Evolutionary conservation across 1,140 invertebrate species (phyloP), one percentile per base, ranked within the genome.

Genomic region (Chironomus striatipennis): DNA sequence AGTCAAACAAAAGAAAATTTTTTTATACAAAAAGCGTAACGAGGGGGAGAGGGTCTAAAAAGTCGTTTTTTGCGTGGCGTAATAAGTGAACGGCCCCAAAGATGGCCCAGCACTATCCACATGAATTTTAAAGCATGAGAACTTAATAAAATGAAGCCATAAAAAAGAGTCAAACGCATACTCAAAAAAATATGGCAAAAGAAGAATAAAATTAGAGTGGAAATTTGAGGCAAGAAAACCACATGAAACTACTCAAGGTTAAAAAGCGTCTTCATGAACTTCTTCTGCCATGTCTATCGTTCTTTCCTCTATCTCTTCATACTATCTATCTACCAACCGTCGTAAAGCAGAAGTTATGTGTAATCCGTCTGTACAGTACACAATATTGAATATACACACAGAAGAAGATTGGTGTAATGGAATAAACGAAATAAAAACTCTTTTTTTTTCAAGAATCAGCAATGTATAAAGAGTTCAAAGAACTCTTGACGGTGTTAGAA

Each of bases 401-500:
- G 18, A 70, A 70, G 65, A 70, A 18, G 65, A 21, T 70, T 70
- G 5, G 20, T 20, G 10, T 20, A 70, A 70, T 18, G 65, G 17
- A 70, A 67, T 18, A 12, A 70, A 8, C 17, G 18, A 70, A 70
- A 70, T 15, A 70, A 70, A 70, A 70, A 70, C n/a, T 18, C 9
- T 20, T 20, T 20, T 18, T 20, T 20, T 20, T 18, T 18, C n/a
- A 70, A 70, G 17, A 18, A 70, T 18, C 65, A 70, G 20, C 65
- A 70, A 21, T 9, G 65, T 20, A 70, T 21, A 20, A 70, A 20
- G 18, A 70, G 65, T 70, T 70, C 65, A 70, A 70, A 18, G 65
- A 70, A 70, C 65, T 70, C 65, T 7, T 12, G n/a, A 67, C 64
- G 17, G 20, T 70, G 65, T 70, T 20, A 18, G 47, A 57, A 57